Evolutionary conservation across 2,113 vertebrate genomes (phyloP).

Genomic region (Fulica atra): DNA sequence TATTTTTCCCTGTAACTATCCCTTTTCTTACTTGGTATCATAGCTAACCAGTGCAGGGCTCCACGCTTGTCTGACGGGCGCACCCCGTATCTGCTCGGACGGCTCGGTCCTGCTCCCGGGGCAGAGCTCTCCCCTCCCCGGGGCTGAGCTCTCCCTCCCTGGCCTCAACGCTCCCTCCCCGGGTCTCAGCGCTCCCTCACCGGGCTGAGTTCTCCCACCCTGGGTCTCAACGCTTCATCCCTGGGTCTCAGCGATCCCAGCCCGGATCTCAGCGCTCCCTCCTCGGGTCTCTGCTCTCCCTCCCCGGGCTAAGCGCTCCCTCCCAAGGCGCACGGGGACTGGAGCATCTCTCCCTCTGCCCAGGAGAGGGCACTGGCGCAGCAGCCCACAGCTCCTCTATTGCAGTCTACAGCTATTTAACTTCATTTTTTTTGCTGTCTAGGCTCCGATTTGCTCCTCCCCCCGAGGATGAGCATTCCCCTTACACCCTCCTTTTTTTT

Average conservation of each 20-base stretch:
- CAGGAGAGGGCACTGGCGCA: constrained; percentile 65
- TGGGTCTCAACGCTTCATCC: neutral
- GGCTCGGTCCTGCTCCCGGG: neutral
- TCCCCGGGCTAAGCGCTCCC: neutral
- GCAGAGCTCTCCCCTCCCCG: accelerated
- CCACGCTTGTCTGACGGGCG: neutral
- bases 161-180: neutral
- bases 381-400: constrained; percentile 20
- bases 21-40: neutral
- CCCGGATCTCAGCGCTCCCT: accelerated
- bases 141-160: neutral
- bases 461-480: neutral
- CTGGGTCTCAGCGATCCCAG: neutral
- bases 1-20: neutral
- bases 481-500: accelerated
- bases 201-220: accelerated
- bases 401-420: neutral
- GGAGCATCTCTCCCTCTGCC: neutral
- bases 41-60: neutral
- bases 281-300: neutral
- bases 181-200: neutral
- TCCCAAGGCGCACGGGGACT: neutral
- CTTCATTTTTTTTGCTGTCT: neutral
- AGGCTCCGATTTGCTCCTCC: neutral
- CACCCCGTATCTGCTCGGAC: accelerated